Base-by-base conservation (phyloP, 2,113 vertebrate genomes). In the Cranoglanis bouderius region DNA sequence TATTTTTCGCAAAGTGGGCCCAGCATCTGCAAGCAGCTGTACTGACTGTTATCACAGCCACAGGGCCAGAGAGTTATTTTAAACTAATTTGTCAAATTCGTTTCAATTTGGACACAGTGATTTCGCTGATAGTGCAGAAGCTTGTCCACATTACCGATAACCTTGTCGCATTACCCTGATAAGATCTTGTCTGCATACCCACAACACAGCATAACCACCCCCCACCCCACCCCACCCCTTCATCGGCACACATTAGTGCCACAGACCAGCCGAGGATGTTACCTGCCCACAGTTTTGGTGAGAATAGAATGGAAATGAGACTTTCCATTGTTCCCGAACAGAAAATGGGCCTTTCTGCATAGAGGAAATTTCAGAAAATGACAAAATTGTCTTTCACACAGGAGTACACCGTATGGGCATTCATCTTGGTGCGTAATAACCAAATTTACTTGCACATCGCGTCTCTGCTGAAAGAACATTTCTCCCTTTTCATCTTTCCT, bases 401-500 rank as follows among this genome's bases (percentile, higher is more conserved):
- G 85, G 89, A 74, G 83, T 90, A 90, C 88, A 85, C 82, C 87
- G 90, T 82, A 93, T 93, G 91, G 94, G 94, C 95, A 95, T 95
- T 94, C 95, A 95, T 95, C 94, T 94, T 86, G 86, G 90, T 67
- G 91, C 94, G 94, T 94, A 95, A 95, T 94, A 95, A 95, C 93
- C 93, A 92, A 94, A 95, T 96, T 96, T 94, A 95, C 94, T 95
- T 94, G 93, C 94, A 93, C 93, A 93, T 95, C 94, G 94, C 93
- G 92, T 93, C 93, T 92, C 92, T 93, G 92, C 93, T 92, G 94
- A 95, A 96, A 96, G 95, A 94, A 95, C 94, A 94, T 94, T 95
- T 95, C 94, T 95, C 94, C 93, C 94, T 95, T 95, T 95, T 95
- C 94, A 95, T 95, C 95, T 94, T 95, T 94, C 94, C 93, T 93